Evolutionary conservation across 2,113 vertebrate species (phyloP).

Genomic region (Trogon melanurus): DNA sequence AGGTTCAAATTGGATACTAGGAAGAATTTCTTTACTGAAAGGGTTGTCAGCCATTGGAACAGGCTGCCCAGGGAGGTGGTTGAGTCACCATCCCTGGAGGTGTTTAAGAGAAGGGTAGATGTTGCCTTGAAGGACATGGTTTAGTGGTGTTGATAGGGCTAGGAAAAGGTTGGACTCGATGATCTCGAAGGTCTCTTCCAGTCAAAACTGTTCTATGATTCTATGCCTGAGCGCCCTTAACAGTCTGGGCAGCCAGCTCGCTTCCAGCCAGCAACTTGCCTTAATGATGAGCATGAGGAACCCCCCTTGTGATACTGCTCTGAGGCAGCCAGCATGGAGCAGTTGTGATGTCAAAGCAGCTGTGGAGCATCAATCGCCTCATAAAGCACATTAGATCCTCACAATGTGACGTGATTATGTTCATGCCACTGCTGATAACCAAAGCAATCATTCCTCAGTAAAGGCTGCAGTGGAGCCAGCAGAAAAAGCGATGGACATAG

Average conservation of each 20-base stretch:
- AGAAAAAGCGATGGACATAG: conserved; percentile 16
- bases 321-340: not conserved
- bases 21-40: too few relatives aligned
- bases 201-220: too few relatives aligned
- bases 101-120: too few relatives aligned
- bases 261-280: not conserved
- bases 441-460: conserved; percentile 54
- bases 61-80: too few relatives aligned
- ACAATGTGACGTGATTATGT: conserved; percentile 16
- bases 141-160: too few relatives aligned
- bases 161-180: too few relatives aligned
- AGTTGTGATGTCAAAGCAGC: not conserved
- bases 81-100: too few relatives aligned
- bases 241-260: not conserved
- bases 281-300: not conserved
- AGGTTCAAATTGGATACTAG: too few relatives aligned
- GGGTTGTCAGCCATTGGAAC: too few relatives aligned
- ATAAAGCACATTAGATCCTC: conserved; percentile 5
- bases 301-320: not conserved
- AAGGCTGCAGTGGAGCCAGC: conserved; percentile 14
- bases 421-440: conserved; percentile 31
- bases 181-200: too few relatives aligned
- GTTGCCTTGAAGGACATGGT: too few relatives aligned
- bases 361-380: not conserved
- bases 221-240: not conserved